Percentiles rank a stretch among this genome's conserved stretches.
Evolutionary conservation across 2,113 vertebrate species (phyloP).

Genomic region (Machaerirhynchus nigripectus): DNA sequence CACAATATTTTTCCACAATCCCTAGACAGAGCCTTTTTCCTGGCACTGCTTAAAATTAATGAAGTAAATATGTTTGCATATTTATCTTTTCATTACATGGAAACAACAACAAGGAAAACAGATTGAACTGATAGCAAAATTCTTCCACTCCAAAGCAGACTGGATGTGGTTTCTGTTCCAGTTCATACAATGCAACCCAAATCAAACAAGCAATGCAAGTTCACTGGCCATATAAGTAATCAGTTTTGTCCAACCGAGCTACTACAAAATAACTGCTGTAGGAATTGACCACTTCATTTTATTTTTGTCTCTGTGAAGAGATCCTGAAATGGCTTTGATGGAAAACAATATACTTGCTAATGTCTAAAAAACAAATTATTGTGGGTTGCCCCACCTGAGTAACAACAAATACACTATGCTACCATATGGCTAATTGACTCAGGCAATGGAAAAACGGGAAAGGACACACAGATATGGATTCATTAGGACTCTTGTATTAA

Average conservation of each 20-base stretch:
- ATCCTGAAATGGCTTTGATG: background rate
- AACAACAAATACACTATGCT: background rate
- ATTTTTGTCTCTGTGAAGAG: background rate
- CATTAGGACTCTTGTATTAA: background rate
- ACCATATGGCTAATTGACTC: background rate
- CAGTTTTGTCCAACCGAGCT: background rate
- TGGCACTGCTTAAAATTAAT: conserved; percentile 67
- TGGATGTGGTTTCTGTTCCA: conserved; percentile 23
- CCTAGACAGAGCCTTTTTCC: conserved; percentile 50
- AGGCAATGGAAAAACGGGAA: background rate
- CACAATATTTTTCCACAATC: conserved; percentile 59
- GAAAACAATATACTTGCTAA: background rate
- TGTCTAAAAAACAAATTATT: background rate
- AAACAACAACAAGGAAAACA: conserved; percentile 63
- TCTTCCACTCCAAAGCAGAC: conserved; percentile 22
- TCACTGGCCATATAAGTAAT: background rate
- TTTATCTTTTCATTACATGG: conserved; percentile 60
- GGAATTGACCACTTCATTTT: background rate
- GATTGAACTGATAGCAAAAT: conserved; percentile 38
- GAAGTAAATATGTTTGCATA: conserved; percentile 67
- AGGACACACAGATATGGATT: background rate
- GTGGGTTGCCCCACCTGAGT: background rate
- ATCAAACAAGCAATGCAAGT: background rate
- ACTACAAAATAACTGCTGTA: background rate
- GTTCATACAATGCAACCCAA: background rate